Base-by-base conservation (phyloP, 2,888 invertebrate species). In the Carterocephalus palaemon region DNA sequence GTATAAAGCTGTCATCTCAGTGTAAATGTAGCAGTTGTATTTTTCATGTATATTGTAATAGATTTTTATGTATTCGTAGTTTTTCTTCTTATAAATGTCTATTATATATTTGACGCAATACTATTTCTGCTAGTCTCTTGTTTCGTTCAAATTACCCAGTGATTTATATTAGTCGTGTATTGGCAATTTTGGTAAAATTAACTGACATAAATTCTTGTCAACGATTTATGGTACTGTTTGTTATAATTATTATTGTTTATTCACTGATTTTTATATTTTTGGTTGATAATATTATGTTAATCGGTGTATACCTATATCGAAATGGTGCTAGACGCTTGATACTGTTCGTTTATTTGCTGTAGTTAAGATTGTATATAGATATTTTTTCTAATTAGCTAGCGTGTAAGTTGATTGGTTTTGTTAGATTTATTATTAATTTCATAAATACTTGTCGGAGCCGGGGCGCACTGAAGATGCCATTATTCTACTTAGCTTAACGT, bases 301-400 rank as follows among this genome's bases (percentile, higher is more conserved):
- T 73, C 66, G 67, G 71, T 67, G 73, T 78, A 78, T 80, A 82
- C 74, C 68, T 79, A 76, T 81, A 82, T 83, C 73, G 65, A 75
- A 83, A 85, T 85, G 86, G 86, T 86, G 86, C 86, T 86, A 86
- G 84, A 82, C 69, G 83, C 82, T 84, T 74, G 53, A 68, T 67
- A 72, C 70, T 70, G 61, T 61, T 73, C 66, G 65, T 71, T 79
- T 76, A 64, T 74, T 79, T 80, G 70, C 73, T 62, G 59, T 80
- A 77, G 67, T 64, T 69, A 70, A 60, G 52, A 60, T 61, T 76
- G 75, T 80, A 78, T 53, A 75, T 74, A 76, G 51, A 63, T 62
- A 61, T 63, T 60, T 65, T 63, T 57, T 57, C 48, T 56, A 52
- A 47, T 36, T 63, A 60, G 59, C 55, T 56, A 52, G 54, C 51